These are phyloP conservation scores for Epistrophe eligans DNA, from an alignment of 2,888 invertebrate species.

Conservation along the genomic window DNA sequence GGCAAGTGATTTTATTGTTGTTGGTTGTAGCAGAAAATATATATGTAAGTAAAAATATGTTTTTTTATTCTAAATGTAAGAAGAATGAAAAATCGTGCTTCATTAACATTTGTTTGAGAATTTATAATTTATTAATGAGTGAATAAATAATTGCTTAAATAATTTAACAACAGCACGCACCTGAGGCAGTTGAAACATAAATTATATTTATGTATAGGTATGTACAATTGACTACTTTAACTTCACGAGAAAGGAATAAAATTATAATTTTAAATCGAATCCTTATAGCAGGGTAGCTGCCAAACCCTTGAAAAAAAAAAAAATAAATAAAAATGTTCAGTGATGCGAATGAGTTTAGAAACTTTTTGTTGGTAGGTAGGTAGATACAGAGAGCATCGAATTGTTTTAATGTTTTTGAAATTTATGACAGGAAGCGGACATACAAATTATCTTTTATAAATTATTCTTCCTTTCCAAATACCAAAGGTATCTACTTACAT, in stretches of 20 bases:
- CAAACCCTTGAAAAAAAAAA: not conserved
- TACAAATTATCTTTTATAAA: constrained; percentile 1
- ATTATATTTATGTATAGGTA: not conserved
- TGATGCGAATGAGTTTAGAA: not conserved
- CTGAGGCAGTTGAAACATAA: constrained; percentile 12
- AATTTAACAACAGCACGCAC: constrained; percentile 12
- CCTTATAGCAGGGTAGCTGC: not conserved
- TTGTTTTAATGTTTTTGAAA: not conserved
- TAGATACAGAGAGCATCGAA: not conserved
- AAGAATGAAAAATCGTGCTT: constrained; percentile 31
- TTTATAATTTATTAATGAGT: constrained; percentile 21
- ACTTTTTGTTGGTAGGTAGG: not conserved
- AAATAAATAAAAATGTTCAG: too few relatives aligned
- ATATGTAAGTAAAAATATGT: not conserved
- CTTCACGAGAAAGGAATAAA: not conserved
- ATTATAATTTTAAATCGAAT: not conserved
- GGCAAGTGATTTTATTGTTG: not conserved
- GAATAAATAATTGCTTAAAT: constrained; percentile 11
- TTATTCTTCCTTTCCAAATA: too few relatives aligned
- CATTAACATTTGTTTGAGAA: constrained; percentile 40
- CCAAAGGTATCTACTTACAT: too few relatives aligned
- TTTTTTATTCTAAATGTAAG: not conserved
- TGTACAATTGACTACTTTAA: not conserved
- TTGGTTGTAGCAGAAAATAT: not conserved
- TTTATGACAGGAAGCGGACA: not conserved